Conservation (phyloP, 1,140 invertebrate species). For the Anoplolepis gracilipes region DNA sequence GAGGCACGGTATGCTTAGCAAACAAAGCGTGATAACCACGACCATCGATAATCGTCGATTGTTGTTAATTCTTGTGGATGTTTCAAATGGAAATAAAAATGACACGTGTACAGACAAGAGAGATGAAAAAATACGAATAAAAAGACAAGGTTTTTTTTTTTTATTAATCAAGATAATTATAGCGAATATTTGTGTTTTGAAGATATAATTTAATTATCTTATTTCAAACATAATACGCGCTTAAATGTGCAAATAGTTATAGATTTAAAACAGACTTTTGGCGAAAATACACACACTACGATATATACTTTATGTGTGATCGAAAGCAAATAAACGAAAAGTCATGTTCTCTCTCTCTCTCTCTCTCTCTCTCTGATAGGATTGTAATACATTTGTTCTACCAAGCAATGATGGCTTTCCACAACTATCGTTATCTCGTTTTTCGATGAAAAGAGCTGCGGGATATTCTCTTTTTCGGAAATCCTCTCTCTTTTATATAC, state of each 20-base stretch:
- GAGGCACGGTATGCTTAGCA: background rate
- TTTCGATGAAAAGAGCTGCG: background rate
- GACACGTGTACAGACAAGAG: too few relatives aligned
- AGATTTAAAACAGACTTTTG: background rate
- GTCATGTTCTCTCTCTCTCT: background rate
- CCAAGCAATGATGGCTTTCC: conserved; percentile 3
- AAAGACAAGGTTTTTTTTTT: too few relatives aligned
- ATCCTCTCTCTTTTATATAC: conserved; percentile 11
- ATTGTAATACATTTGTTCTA: conserved; percentile 40
- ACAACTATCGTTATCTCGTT: conserved; percentile 25
- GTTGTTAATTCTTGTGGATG: background rate
- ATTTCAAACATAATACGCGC: background rate
- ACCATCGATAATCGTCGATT: background rate
- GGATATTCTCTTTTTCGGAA: background rate
- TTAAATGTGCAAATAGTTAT: background rate
- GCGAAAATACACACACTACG: background rate
- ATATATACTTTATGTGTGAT: conserved; percentile 25
- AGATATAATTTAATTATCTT: background rate
- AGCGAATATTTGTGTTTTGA: background rate
- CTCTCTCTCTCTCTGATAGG: background rate
- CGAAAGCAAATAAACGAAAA: background rate
- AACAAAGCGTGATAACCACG: background rate
- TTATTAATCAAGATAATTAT: background rate
- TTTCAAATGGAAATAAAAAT: background rate
- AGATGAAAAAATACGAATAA: too few relatives aligned